Percentiles rank a stretch among this genome's conserved stretches.
Conservation (phyloP, 2,113 vertebrate species). For the Periophthalmus modestus region DNA sequence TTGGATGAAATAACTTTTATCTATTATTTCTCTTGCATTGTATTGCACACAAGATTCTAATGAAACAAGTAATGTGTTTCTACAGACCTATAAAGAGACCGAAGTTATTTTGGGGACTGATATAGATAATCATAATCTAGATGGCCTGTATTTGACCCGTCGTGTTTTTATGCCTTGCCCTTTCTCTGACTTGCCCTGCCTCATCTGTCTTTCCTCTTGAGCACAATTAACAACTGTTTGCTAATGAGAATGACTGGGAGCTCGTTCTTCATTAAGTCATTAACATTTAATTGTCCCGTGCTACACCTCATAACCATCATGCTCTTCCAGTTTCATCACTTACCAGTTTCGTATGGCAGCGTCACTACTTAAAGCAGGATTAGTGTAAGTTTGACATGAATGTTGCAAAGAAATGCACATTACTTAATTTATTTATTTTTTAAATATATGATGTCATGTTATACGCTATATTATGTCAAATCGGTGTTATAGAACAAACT, state of each 20-base stretch:
- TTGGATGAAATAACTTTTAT: no score
- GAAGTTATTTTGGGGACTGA: background rate
- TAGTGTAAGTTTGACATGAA: slow-evolving; percentile 12
- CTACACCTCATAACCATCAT: slow-evolving; percentile 67
- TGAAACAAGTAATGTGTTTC: no score
- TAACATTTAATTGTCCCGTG: slow-evolving; percentile 67
- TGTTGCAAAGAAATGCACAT: background rate
- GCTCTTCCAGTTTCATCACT: slow-evolving; percentile 49
- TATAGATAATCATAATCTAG: background rate
- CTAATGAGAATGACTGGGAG: slow-evolving; percentile 59
- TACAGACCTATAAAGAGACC: no score
- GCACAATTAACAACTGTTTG: slow-evolving; percentile 63
- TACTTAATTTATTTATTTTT: background rate
- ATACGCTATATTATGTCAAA: background rate
- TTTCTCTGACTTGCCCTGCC: slow-evolving; percentile 10
- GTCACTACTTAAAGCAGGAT: slow-evolving; percentile 32
- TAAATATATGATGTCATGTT: no score
- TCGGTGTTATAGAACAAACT: background rate
- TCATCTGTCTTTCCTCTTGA: slow-evolving; percentile 29
- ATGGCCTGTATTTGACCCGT: slow-evolving; percentile 4
- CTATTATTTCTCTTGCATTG: no score
- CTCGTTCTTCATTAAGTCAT: slow-evolving; percentile 68
- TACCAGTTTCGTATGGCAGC: slow-evolving; percentile 40
- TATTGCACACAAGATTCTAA: no score
- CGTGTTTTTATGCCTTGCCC: background rate